Conservation (phyloP, 2,797 vertebrate species). For the Sebastes matsubarae region DNA sequence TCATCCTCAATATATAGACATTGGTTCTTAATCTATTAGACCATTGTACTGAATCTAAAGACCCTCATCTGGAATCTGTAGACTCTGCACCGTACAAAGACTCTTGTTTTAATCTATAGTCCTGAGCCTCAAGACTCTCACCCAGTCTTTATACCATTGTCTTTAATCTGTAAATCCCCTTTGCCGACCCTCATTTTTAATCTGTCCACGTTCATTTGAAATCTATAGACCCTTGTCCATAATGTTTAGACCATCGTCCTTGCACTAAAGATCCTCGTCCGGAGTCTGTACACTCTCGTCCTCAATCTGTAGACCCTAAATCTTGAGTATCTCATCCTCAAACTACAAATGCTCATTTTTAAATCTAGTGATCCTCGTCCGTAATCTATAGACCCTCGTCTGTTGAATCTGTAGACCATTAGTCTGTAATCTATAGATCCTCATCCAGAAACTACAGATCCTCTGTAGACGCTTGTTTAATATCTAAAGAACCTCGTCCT, state of each 20-base stretch:
- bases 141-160: not conserved
- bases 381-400: not conserved
- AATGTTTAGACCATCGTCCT: not conserved
- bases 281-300: not conserved
- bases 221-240: not conserved
- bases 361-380: rapidly evolving
- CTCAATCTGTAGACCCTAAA: not conserved
- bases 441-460: no score
- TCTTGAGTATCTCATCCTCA: no score
- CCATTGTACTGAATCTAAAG: not conserved
- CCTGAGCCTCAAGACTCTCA: not conserved
- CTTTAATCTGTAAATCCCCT: not conserved
- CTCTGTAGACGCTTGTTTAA: not conserved
- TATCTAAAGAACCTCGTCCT: not conserved
- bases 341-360: not conserved
- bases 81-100: not conserved
- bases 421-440: no score
- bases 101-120: not conserved
- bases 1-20: not conserved
- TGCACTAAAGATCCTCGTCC: not conserved
- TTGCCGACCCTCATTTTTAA: not conserved
- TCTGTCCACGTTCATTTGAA: not conserved
- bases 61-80: not conserved
- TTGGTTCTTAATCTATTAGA: not conserved
- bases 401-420: not conserved